phyloP scores from a whole-genome alignment of 1,140 invertebrate genomes.

The Drosophila miranda region DNA sequence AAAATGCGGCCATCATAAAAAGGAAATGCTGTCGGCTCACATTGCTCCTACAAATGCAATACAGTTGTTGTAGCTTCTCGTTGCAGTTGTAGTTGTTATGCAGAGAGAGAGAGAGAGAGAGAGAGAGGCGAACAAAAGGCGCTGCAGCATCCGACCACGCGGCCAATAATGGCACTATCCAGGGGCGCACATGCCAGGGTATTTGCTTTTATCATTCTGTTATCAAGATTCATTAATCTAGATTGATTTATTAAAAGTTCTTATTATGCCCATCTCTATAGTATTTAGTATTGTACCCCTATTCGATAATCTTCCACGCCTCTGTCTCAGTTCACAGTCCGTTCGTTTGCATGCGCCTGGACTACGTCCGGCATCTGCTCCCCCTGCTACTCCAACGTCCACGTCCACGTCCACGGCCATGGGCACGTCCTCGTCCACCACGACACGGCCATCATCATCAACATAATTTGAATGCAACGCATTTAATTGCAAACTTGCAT shows the following conservation, averaged over 20 bases:
- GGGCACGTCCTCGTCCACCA: constrained; percentile 15
- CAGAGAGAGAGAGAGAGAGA: not conserved
- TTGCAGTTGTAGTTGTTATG: constrained; percentile 36
- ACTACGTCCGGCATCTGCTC: constrained; percentile 40
- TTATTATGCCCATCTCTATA: too few relatives aligned
- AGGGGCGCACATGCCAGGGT: constrained; percentile 12
- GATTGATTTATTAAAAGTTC: too few relatives aligned
- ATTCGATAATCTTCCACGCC: constrained; percentile 9
- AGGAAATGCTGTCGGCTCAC: constrained; percentile 74
- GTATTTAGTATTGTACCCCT: not conserved
- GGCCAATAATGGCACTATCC: constrained; percentile 59
- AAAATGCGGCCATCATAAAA: constrained; percentile 80
- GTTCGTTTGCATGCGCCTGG: constrained; percentile 29
- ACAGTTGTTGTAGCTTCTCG: constrained; percentile 40
- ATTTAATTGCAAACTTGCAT: constrained; percentile 79
- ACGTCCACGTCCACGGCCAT: constrained; percentile 1
- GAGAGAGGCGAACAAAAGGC: constrained; percentile 59
- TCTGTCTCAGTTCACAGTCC: constrained; percentile 37
- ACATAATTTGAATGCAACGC: constrained; percentile 77
- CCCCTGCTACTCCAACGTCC: constrained; percentile 1
- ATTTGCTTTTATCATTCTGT: not conserved
- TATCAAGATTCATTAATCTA: too few relatives aligned
- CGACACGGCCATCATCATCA: constrained; percentile 51
- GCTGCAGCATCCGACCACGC: constrained; percentile 60
- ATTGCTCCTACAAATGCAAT: constrained; percentile 70